Evolutionary conservation across 2,797 vertebrate species (phyloP), one percentile per base, ranked within the genome.

Genomic region (Hapalemur alaotrensis): DNA sequence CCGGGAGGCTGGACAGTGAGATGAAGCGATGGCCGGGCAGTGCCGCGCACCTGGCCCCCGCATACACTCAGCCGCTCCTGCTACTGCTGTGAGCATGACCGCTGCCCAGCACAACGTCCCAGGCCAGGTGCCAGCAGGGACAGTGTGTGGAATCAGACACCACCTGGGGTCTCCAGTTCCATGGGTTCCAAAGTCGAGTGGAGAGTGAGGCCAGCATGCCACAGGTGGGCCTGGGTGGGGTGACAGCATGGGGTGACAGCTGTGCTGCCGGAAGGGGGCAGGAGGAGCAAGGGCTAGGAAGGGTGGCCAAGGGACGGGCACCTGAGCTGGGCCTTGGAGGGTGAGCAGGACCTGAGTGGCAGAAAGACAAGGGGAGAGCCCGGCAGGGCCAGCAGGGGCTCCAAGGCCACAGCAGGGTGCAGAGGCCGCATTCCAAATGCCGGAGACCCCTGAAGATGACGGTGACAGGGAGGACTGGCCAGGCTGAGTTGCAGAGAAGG

Each of bases 11-110:
- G 4, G 43, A 48, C 13, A n/a, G 13, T 23, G 59, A 17, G 50
- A 59, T 13, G 48, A 78, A 70, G 17, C 2, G 22, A 57, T 3
- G 17, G 43, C 70, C 13, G 28, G 4, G 32, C 38, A 59, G 54
- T 22, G 2, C 10, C 0, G 1, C 22, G 12, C 10, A 0, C 67
- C 0, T 1, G 4, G 14, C 22, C 79, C 28, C 9, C 11, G 32
- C 82, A 13, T 4, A 7, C 38, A 5, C 67, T 25, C 50, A 18
- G 59, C 57, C 17, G 9, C 1, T 30, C 61, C 28, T 35, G 79
- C 43, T 52, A 18, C 13, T 4, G 7, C 0, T 18, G 0, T 13
- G 43, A 18, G 12, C 5, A 1, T 32, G 15, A 69, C 15, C 78
- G 10, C 0, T 20, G 65, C 32, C 38, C 0, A 25, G 28, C 5